Evolutionary conservation across 2,113 vertebrate species (phyloP).

Genomic region (Odocoileus virginianus): DNA sequence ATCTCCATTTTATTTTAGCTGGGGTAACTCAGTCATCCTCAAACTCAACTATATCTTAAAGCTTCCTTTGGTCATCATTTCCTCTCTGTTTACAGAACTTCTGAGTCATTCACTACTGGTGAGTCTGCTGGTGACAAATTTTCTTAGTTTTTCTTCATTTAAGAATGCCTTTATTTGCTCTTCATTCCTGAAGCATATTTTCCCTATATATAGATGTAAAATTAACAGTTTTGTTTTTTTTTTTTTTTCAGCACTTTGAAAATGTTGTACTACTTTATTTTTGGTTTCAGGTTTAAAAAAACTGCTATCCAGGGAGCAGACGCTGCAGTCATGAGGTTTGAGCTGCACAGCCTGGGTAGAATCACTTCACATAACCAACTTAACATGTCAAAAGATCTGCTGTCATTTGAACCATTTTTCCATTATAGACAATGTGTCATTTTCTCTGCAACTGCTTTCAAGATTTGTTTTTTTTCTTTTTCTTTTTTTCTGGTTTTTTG

Average conservation of each 20-base stretch:
- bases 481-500: background rate
- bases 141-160: background rate
- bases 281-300: background rate
- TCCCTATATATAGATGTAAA: background rate
- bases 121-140: background rate
- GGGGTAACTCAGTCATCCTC: background rate
- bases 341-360: background rate
- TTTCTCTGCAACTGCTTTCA: background rate
- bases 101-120: background rate
- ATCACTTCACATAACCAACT: constrained; percentile 57
- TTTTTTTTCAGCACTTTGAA: background rate
- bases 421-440: background rate
- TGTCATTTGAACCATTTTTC: background rate
- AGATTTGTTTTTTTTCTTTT: background rate
- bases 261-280: background rate
- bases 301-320: background rate
- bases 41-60: background rate
- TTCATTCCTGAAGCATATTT: background rate
- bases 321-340: background rate
- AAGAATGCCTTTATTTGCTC: background rate
- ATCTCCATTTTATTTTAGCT: background rate
- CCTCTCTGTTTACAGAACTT: background rate
- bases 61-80: background rate
- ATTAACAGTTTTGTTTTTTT: background rate
- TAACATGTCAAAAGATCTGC: background rate